Conservation (phyloP, 2,113 vertebrate species). For the Alosa alosa region DNA sequence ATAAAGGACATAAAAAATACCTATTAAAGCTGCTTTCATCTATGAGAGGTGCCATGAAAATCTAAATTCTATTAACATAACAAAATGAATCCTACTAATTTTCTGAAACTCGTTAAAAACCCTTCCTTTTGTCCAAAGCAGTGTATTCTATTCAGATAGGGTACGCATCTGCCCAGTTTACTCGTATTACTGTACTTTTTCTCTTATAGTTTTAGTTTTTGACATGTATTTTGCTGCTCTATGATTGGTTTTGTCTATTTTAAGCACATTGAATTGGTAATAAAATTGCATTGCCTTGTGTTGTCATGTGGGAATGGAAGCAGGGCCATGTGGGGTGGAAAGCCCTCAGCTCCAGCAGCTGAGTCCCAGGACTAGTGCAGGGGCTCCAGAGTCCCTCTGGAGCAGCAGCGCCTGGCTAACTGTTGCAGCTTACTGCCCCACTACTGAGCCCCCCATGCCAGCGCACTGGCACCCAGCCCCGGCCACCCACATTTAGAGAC, state of each 20-base stretch:
- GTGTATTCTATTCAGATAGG: too few species aligned
- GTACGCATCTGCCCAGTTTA: too few species aligned
- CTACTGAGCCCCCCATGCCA: background rate
- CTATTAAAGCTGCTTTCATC: background rate
- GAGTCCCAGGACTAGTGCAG: background rate
- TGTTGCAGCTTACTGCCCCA: background rate
- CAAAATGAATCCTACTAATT: background rate
- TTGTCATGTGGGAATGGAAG: background rate
- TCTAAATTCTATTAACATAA: background rate
- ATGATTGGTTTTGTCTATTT: too few species aligned
- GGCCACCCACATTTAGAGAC: background rate
- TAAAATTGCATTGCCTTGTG: too few species aligned
- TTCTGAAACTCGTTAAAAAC: too few species aligned
- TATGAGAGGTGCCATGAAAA: background rate
- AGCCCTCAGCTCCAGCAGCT: background rate
- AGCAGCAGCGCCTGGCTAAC: background rate
- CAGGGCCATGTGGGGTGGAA: background rate
- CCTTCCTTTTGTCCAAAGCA: too few species aligned
- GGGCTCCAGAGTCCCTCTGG: background rate
- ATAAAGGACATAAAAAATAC: background rate
- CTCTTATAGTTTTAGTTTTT: too few species aligned
- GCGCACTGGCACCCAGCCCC: background rate
- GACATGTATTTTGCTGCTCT: too few species aligned
- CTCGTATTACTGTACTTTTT: too few species aligned
- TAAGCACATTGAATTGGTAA: too few species aligned